Evolutionary conservation across 2,888 invertebrate genomes (phyloP).

Genomic region (Lycophotia porphyrea): DNA sequence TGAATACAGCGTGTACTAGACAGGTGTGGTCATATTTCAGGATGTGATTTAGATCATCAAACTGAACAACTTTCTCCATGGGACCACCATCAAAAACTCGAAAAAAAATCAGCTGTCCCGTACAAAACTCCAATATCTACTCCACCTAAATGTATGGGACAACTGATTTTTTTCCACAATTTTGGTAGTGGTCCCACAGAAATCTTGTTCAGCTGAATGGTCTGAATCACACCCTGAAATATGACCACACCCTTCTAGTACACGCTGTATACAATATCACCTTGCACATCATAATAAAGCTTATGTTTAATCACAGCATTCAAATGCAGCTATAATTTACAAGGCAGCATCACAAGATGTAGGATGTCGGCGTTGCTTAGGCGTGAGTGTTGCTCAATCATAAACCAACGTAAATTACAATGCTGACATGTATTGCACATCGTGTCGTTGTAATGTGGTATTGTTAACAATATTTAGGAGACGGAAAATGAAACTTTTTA

Average conservation of each 20-base stretch:
- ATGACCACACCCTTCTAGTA: background rate
- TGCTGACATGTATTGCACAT: conserved; percentile 60
- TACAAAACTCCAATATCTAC: background rate
- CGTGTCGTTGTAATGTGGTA: conserved; percentile 21
- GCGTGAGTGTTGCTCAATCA: conserved; percentile 54
- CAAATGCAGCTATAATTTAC: conserved; percentile 37
- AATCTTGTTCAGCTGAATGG: background rate
- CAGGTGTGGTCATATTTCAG: background rate
- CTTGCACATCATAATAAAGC: conserved; percentile 20
- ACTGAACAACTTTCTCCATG: background rate
- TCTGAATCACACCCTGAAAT: background rate
- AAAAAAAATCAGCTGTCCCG: too few relatives aligned
- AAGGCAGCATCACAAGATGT: conserved; percentile 38
- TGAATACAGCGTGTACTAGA: conserved; percentile 6
- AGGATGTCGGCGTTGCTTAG: conserved; percentile 46
- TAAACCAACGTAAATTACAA: conserved; percentile 47
- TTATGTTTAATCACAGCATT: conserved; percentile 30
- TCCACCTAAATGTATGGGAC: too few relatives aligned
- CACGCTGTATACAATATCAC: conserved; percentile 28
- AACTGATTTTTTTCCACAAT: too few relatives aligned
- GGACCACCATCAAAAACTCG: background rate
- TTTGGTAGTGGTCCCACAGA: background rate
- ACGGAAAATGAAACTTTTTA: conserved; percentile 1
- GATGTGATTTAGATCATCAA: background rate
- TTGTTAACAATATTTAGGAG: conserved; percentile 35